Conservation (phyloP, 2,888 invertebrate species). For the Synanthedon vespiformis region DNA sequence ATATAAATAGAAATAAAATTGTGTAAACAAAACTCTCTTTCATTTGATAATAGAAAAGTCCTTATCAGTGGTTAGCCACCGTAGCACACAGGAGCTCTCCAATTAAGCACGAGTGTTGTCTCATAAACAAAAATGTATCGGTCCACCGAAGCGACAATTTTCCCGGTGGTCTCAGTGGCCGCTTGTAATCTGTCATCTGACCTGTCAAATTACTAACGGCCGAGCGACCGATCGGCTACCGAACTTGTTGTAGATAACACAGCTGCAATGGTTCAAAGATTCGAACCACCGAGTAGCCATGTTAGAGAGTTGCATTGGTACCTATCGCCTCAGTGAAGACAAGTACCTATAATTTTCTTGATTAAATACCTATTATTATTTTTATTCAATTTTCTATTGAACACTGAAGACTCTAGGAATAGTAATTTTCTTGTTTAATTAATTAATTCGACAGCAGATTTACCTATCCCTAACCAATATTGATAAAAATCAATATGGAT, state of each 20-base stretch:
- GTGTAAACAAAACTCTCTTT: no score
- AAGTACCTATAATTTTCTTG: not conserved
- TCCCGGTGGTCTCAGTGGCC: conserved; percentile 55
- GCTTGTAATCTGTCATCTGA: conserved; percentile 68
- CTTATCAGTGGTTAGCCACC: not conserved
- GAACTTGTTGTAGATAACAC: conserved; percentile 66
- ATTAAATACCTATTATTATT: not conserved
- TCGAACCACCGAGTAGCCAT: conserved; percentile 12
- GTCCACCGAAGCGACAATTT: conserved; percentile 49
- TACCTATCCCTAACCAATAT: no score
- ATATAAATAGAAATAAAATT: no score
- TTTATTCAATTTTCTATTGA: no score
- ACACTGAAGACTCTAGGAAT: no score
- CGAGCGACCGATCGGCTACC: conserved; percentile 67
- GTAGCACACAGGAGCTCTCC: conserved; percentile 36
- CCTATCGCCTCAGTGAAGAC: conserved; percentile 12
- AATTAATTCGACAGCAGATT: no score
- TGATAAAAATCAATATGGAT: no score
- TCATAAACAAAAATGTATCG: conserved; percentile 51
- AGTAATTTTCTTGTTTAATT: no score
- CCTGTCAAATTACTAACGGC: conserved; percentile 71
- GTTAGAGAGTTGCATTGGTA: conserved; percentile 1
- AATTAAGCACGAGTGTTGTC: conserved; percentile 50
- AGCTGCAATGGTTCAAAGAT: conserved; percentile 39
- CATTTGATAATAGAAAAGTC: not conserved